phyloP scores from a whole-genome alignment of 2,888 invertebrate species.

The Nasonia oneida region DNA sequence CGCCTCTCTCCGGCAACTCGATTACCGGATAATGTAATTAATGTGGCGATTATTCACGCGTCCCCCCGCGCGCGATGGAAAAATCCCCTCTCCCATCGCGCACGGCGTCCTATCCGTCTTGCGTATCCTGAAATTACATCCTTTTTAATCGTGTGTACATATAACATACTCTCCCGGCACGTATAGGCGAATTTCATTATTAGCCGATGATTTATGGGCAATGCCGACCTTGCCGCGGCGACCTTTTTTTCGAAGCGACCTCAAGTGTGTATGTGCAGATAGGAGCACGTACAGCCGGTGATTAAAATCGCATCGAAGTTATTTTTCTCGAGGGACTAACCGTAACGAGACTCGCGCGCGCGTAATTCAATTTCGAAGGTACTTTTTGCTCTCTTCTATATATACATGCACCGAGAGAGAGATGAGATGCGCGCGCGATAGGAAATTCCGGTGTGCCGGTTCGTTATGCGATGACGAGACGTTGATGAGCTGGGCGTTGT shows the following conservation, averaged over 20 bases:
- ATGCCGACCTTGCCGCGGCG: background rate
- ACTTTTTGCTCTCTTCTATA: background rate
- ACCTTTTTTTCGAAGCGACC: background rate
- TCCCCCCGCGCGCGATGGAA: background rate
- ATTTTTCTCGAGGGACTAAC: background rate
- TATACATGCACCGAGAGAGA: background rate
- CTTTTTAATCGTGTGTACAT: background rate
- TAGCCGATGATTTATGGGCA: slow-evolving; percentile 37
- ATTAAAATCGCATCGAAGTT: slow-evolving; percentile 41
- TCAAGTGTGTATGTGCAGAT: no score
- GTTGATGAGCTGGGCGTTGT: slow-evolving; percentile 12
- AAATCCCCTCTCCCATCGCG: background rate
- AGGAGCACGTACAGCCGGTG: background rate
- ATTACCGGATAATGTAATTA: slow-evolving; percentile 36
- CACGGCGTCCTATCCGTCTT: background rate
- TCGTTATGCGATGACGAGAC: slow-evolving; percentile 6
- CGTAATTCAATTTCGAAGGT: slow-evolving; percentile 53
- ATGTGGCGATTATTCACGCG: slow-evolving; percentile 35
- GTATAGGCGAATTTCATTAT: slow-evolving; percentile 47
- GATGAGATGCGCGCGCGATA: slow-evolving; percentile 14
- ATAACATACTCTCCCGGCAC: background rate
- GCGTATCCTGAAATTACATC: slow-evolving; percentile 22
- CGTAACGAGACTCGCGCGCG: slow-evolving; percentile 36
- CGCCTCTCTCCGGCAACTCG: background rate
- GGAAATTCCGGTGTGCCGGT: background rate